A percentile compares a stretch with the other conserved stretches of the same genome.
These are phyloP conservation scores for Python bivittatus DNA, from an alignment of 2,113 vertebrate genomes.

Conservation along the genomic window DNA sequence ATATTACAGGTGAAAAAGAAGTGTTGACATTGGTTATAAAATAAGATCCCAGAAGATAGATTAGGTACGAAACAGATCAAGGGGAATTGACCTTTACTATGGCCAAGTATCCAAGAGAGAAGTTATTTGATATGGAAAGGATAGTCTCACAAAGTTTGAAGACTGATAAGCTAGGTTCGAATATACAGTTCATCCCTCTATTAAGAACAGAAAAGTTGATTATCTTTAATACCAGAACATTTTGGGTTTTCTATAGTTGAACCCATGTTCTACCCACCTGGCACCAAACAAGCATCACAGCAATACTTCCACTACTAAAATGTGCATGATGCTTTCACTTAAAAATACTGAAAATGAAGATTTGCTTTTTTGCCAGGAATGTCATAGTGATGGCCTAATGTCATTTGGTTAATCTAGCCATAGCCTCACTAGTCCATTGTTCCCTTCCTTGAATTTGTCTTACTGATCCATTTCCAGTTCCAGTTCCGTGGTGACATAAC, in stretches of 20 bases:
- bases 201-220: background rate
- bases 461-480: conserved; percentile 73
- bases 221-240: background rate
- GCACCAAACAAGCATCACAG: background rate
- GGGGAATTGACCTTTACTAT: background rate
- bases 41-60: background rate
- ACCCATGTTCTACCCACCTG: background rate
- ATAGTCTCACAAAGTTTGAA: background rate
- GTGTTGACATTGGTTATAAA: background rate
- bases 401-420: background rate
- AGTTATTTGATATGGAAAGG: background rate
- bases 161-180: background rate
- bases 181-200: background rate
- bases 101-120: background rate
- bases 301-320: background rate
- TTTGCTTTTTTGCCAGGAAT: background rate
- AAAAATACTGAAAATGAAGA: background rate
- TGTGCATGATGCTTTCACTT: background rate
- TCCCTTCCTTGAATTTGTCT: background rate
- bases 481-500: conserved; percentile 79
- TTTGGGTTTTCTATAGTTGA: background rate
- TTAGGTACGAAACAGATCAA: background rate
- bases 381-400: background rate
- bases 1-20: background rate
- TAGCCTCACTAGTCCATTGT: background rate